Evolutionary conservation across 1,140 invertebrate genomes (phyloP).

Genomic region (Drosophila neocordata): DNA sequence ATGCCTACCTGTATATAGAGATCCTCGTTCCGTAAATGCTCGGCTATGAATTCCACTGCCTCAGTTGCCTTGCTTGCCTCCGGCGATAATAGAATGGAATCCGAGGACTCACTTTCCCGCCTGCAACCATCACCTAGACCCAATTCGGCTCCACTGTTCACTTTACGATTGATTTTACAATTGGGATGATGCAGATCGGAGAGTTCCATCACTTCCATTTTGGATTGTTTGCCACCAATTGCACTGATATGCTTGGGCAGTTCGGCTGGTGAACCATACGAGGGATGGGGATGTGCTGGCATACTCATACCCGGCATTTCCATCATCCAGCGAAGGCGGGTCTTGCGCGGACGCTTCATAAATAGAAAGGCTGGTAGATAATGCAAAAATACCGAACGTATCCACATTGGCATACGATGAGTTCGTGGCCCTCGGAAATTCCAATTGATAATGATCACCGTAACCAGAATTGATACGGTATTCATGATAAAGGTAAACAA

Average conservation of each 20-base stretch:
- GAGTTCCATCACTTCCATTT: conserved; percentile 96
- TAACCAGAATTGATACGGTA: conserved; percentile 99
- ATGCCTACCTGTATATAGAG: conserved; percentile 95
- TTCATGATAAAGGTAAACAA: conserved; percentile 99
- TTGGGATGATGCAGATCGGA: conserved; percentile 97
- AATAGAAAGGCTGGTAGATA: conserved; percentile 93
- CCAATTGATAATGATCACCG: conserved; percentile 99
- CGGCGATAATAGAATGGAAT: conserved; percentile 93
- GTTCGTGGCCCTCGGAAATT: conserved; percentile 97
- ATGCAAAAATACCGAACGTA: conserved; percentile 96
- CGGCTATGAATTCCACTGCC: conserved; percentile 98
- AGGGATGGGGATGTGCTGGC: conserved; percentile 88
- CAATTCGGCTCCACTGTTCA: conserved; percentile 87
- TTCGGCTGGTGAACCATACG: conserved; percentile 91
- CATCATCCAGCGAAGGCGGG: conserved; percentile 97
- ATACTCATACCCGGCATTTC: conserved; percentile 94
- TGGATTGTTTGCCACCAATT: conserved; percentile 87
- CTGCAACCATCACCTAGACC: conserved; percentile 86
- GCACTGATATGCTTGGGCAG: conserved; percentile 90
- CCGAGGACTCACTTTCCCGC: conserved; percentile 94
- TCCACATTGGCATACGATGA: conserved; percentile 96
- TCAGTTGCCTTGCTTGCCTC: conserved; percentile 98
- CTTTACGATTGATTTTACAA: conserved; percentile 96
- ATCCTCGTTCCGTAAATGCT: conserved; percentile 98
- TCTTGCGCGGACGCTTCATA: conserved; percentile 96